Base-by-base conservation (phyloP, 2,113 vertebrate species). In the Mixornis gularis region DNA sequence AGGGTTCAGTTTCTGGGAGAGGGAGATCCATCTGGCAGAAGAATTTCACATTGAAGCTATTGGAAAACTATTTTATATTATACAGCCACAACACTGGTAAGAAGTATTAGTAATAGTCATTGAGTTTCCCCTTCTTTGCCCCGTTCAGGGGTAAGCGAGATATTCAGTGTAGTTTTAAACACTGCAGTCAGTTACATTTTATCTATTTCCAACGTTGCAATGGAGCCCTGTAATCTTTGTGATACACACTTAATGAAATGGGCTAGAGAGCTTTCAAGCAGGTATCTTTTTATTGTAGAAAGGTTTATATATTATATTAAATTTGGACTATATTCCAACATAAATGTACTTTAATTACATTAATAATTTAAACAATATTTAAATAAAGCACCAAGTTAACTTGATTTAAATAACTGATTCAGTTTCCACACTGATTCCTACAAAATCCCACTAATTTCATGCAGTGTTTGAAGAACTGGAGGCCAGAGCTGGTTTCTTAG, bases 341-440 rank as follows among this genome's bases (percentile, higher is more conserved):
- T 56, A 85, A 60, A n/a, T 51, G 48, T 63, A 68, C 48, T 73
- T 90, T 41, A 77, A 48, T 90, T 64, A 76, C 66, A 92, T 69
- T 56, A 90, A 53, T 85, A 64, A 77, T 89, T 88, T 86, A 92
- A 93, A 27, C 70, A 94, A 27, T 70, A 73, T 87, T 83, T 89
- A 84, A 87, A 76, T 79, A 64, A 80, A 94, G 69, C 71, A 69
- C 76, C 60, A 44, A 30, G 49, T 89, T 34, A 87, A 62, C 27
- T 77, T 77, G 36, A 71, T 87, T 71, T 71, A 90, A 92, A n/a
- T 52, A 85, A 80, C 40, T 41, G 72, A 78, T 78, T 58, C 32
- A 6, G 40, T 78, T 91, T 81, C 32, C 65, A 86, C 43, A 62
- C 19, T 2, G 27, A 52, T 66, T 83, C 69, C 79, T 90, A 52